Percentiles rank a stretch among this genome's conserved stretches.
Conservation (phyloP, 2,797 vertebrate species). For the Squalus acanthias region DNA sequence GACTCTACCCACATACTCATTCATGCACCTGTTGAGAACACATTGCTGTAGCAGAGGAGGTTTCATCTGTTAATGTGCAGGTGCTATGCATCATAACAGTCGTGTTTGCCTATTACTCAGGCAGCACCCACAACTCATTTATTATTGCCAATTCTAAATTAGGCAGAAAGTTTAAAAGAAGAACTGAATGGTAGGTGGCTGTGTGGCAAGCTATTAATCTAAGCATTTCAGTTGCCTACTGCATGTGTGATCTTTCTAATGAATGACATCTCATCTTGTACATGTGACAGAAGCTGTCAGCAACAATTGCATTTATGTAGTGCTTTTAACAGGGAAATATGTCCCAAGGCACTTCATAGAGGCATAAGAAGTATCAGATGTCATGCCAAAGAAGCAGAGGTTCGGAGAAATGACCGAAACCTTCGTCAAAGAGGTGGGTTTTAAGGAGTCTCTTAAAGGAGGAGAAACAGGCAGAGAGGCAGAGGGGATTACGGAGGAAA, state of each 20-base stretch:
- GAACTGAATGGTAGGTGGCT: background rate
- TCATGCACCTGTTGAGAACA: background rate
- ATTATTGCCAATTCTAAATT: background rate
- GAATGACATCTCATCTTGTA: background rate
- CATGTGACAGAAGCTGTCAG: background rate
- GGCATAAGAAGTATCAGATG: background rate
- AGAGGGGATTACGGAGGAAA: background rate
- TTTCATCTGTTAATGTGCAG: background rate
- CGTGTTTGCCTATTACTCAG: background rate
- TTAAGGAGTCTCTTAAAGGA: background rate
- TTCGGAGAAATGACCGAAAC: background rate
- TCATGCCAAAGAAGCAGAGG: background rate
- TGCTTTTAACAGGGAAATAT: background rate
- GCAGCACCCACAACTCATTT: background rate
- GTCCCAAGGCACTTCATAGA: background rate
- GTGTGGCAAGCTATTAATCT: background rate
- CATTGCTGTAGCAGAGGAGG: background rate
- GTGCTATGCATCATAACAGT: background rate
- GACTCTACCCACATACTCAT: background rate
- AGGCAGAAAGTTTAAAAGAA: background rate
- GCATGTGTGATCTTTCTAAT: slow-evolving; percentile 27
- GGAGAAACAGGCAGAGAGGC: background rate
- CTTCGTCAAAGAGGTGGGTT: background rate
- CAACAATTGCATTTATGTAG: background rate
- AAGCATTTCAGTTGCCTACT: background rate